Conservation (phyloP, 2,888 invertebrate genomes). For the Brassicogethes aeneus region DNA sequence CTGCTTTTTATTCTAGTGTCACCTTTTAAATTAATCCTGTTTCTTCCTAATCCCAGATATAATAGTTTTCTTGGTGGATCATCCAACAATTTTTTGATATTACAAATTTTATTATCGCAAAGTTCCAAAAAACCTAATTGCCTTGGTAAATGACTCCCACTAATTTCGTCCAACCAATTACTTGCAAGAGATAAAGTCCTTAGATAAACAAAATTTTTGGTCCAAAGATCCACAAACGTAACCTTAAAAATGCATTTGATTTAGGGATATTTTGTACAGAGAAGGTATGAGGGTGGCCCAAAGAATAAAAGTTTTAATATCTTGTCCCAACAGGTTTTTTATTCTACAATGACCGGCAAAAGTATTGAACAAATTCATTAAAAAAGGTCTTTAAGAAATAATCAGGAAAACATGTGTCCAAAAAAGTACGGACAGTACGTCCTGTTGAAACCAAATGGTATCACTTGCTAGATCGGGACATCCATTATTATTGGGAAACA, state of each 20-base stretch:
- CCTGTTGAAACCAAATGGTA: no score
- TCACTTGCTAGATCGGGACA: no score
- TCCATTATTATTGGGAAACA: no score
- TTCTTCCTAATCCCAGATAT: conserved; percentile 47
- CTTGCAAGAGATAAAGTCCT: conserved; percentile 43
- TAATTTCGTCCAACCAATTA: conserved; percentile 35
- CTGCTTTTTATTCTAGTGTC: not conserved
- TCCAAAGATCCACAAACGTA: conserved; percentile 40
- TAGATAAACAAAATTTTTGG: conserved; percentile 39
- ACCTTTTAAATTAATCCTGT: conserved; percentile 28
- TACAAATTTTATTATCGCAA: conserved; percentile 42
- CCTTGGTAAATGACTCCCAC: conserved; percentile 38
- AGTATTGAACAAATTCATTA: no score
- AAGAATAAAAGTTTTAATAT: no score
- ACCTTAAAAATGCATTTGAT: conserved; percentile 46
- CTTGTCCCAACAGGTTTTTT: no score
- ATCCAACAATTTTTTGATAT: conserved; percentile 33
- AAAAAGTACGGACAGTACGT: no score
- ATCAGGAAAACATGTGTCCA: no score
- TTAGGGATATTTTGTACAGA: no score
- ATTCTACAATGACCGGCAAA: no score
- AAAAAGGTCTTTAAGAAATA: no score
- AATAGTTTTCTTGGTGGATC: conserved; percentile 38
- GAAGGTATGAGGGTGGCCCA: no score
- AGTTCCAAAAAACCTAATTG: conserved; percentile 42